These are phyloP conservation scores for Xenus cinereus DNA, from an alignment of 2,113 vertebrate species.

Conservation along the genomic window DNA sequence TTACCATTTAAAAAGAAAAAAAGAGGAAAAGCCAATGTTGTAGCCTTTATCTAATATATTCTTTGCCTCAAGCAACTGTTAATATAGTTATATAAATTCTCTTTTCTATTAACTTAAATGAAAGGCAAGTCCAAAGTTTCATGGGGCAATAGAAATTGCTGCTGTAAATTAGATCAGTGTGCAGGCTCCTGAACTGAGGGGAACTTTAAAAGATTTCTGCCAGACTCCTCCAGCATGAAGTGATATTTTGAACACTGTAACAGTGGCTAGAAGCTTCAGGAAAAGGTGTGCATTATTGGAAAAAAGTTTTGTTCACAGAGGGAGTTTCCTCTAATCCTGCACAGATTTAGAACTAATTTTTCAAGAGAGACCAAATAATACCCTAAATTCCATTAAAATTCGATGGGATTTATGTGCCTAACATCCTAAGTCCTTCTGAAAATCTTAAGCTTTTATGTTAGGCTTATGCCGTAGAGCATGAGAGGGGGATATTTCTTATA, in stretches of 20 bases:
- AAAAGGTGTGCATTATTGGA: conserved; percentile 29
- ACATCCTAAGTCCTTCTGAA: conserved; percentile 25
- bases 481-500: conserved; percentile 11
- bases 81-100: conserved; percentile 30
- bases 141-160: neutral
- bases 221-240: neutral
- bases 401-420: neutral
- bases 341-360: conserved; percentile 45
- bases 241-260: neutral
- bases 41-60: conserved; percentile 1
- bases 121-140: conserved; percentile 38
- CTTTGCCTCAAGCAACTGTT: conserved; percentile 35
- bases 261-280: neutral
- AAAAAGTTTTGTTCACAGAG: conserved; percentile 9
- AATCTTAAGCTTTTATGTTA: conserved; percentile 30
- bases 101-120: conserved; percentile 38
- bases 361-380: conserved; percentile 20
- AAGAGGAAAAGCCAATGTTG: neutral
- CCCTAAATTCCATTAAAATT: conserved; percentile 52
- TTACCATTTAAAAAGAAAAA: neutral
- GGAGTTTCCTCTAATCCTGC: conserved; percentile 31
- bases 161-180: conserved; percentile 40
- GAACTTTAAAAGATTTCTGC: conserved; percentile 15
- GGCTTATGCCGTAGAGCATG: neutral
- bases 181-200: neutral